Evolutionary conservation across 2,888 invertebrate genomes (phyloP), one percentile per base, ranked within the genome.

Genomic region (Cyclophora albipunctata): DNA sequence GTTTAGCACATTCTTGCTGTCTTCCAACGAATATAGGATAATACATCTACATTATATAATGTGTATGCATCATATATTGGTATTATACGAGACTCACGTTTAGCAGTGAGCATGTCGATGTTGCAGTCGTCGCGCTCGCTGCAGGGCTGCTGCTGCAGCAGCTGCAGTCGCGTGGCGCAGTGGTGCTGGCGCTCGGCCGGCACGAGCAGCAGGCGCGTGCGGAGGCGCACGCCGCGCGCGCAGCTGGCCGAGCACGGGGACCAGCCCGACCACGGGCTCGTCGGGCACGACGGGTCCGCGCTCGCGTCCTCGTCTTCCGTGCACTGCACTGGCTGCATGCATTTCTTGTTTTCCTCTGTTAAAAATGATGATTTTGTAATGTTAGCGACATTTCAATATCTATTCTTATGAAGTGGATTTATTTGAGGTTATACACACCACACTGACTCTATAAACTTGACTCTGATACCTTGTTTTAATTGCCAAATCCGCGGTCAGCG

Each of bases 231-330:
- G 0, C 98, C 98, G 69, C 92, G 91, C 0, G 97, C 98, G 74
- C 98, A 98, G 4, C 95, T 92, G 0, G 94, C 95, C 47, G 95
- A 94, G 84, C 98, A 98, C 0, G 97, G 94, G 50, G 96, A 95
- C 97, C 97, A 98, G 60, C 94, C 93, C 51, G 95, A 93, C 98
- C 98, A 98, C 47, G 92, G 92, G 0, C 94, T 94, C n/a, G 95
- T 93, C 52, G 95, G 94, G 65, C 95, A 95, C 62, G 85, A 55
- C 0, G 92, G 91, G 48, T 90, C 89, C 0, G 81, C 76, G 68
- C 95, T 95, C 3, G 91, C 90, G 37, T 4, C 4, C 1, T 37
- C 37, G 37, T 4, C 4, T 5, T 37, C 37, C 37, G 37, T 37
- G 37, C 37, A 37, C 5, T 37, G 37, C 4, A 37, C 37, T 0